Base-by-base conservation (phyloP, 2,113 vertebrate species). In the Nycticryphes semicollaris region DNA sequence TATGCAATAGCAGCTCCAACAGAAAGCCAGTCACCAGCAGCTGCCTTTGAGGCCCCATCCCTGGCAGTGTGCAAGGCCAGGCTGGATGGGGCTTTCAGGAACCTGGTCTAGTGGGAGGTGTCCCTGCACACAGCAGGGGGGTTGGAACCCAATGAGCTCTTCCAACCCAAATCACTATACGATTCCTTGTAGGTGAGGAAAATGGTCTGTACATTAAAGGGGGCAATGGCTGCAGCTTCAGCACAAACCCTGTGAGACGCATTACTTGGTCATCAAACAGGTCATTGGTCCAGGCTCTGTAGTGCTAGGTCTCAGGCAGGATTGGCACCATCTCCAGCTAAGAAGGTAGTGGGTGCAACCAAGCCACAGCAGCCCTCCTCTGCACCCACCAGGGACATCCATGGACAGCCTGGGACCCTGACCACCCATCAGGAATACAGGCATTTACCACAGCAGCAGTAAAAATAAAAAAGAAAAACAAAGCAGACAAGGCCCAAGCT, bases 241-340 rank as follows among this genome's bases (percentile, higher is more conserved):
- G n/a, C 84, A 60, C 48, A 76, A 25, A 6, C 35, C 39, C 53
- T 54, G 41, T 3, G 63, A 68, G 67, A 56, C 45, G 35, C 22
- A 31, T 28, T 23, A 70, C 69, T 57, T 1, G 2, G 7, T 14
- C 31, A 50, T 23, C 84, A 54, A 4, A 56, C 50, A 18, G 74
- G 35, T 30, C 39, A 39, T 39, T 4, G 0, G 33, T 18, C 43
- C 27, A 25, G 48, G 27, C 67, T 21, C 28, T 47, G 33, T 27
- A 43, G 10, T 37, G 21, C 60, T 47, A 73, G 25, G 16, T 60
- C 51, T 31, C 0, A 1, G 14, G 33, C 39, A 54, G 60, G 41
- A 50, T 0, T 35, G 56, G 54, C 57, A 48, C 39, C 0, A 0
- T 6, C 14, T 2, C 20, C 56, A 54, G n/a, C 33, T 53, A 72